phyloP scores from a whole-genome alignment of 53 echinoderm and acorn worm genomes.

The Echinometra lucunter region DNA sequence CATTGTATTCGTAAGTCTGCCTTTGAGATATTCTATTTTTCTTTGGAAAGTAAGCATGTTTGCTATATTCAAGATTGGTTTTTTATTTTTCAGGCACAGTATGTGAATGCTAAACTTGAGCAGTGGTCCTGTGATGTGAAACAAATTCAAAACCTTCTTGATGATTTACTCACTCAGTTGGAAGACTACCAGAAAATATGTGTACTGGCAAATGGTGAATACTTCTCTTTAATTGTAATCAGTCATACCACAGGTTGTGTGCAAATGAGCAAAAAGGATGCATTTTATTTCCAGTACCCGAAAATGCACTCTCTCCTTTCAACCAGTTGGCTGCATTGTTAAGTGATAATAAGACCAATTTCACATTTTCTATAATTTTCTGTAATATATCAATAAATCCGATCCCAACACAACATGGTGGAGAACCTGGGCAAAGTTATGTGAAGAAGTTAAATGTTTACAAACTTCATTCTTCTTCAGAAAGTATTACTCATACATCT shows the following conservation, averaged over 20 bases:
- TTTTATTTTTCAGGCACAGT: conserved; percentile 74
- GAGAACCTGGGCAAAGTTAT: too few relatives aligned
- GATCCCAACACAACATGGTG: too few relatives aligned
- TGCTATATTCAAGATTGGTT: background rate
- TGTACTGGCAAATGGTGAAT: conserved; percentile 84
- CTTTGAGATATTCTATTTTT: background rate
- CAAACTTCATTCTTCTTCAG: too few relatives aligned
- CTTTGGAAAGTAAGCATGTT: background rate
- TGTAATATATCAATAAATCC: too few relatives aligned
- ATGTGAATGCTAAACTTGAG: conserved; percentile 82
- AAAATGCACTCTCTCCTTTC: too few relatives aligned
- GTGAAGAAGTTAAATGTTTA: too few relatives aligned
- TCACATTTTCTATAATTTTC: too few relatives aligned
- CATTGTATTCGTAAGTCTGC: background rate
- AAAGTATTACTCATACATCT: too few relatives aligned
- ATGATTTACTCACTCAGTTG: conserved; percentile 77
- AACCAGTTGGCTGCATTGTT: too few relatives aligned
- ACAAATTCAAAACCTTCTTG: conserved; percentile 78
- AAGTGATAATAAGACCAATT: too few relatives aligned
- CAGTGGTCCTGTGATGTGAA: conserved; percentile 86
- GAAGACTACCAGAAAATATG: conserved; percentile 78
- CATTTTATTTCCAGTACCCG: too few relatives aligned
- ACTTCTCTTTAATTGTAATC: background rate
- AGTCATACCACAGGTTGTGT: background rate
- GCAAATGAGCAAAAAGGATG: background rate